These are phyloP conservation scores for Bujurquina vittata DNA, from an alignment of 2,113 vertebrate species.

Conservation along the genomic window DNA sequence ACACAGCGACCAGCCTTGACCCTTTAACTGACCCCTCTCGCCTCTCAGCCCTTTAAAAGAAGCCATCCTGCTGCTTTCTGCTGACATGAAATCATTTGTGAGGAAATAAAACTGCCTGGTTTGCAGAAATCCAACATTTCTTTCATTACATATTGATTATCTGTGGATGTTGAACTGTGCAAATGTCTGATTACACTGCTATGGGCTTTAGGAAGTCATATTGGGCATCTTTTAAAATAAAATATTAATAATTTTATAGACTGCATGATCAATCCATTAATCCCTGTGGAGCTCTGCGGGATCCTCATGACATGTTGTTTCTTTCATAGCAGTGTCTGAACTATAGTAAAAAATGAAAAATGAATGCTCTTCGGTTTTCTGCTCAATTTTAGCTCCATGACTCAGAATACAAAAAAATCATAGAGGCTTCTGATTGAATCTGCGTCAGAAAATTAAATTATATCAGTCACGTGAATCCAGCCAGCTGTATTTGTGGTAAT, in stretches of 20 bases:
- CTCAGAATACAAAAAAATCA: slow-evolving; percentile 6
- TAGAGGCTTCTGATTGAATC: not conserved
- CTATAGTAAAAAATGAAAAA: not conserved
- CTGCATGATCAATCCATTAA: no score
- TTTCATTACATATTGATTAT: not conserved
- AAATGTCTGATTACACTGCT: not conserved
- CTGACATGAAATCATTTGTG: slow-evolving; percentile 62
- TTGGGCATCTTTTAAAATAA: no score
- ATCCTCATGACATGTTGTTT: not conserved
- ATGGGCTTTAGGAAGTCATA: not conserved
- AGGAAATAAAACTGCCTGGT: slow-evolving; percentile 47
- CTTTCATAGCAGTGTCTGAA: not conserved
- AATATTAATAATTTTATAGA: no score
- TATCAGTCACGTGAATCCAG: not conserved
- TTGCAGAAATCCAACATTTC: slow-evolving; percentile 37
- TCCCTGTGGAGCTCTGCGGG: not conserved
- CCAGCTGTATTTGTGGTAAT: slow-evolving; percentile 3
- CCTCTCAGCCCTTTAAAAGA: slow-evolving; percentile 21
- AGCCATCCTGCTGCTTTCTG: slow-evolving; percentile 44
- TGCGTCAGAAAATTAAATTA: not conserved
- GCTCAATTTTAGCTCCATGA: not conserved
- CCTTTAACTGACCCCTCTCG: slow-evolving; percentile 17
- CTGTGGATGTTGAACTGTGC: not conserved
- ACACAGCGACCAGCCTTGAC: not conserved
- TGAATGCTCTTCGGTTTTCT: slow-evolving; percentile 15